Evolutionary conservation across 2,113 vertebrate genomes (phyloP), one percentile per base, ranked within the genome.

Genomic region (Menura novaehollandiae): DNA sequence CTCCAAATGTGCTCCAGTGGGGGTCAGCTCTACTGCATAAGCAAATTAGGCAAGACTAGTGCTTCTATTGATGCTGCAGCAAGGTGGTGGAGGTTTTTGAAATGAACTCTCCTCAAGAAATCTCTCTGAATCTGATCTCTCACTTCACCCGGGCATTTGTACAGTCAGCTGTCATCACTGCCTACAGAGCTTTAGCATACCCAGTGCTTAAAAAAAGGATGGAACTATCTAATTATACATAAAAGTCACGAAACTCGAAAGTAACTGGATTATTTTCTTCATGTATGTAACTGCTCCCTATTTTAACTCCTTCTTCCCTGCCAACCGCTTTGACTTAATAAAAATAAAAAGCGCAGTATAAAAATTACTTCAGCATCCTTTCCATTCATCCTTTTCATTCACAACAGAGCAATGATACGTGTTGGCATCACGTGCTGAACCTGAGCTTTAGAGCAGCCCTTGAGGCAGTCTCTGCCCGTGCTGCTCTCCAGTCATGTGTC

Each of bases 131-230:
- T 82, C 37, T 72, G 62, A 32, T 68, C n/a, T 80, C 74, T 76
- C 67, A 3, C 58, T 95, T 89, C 30, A 22, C 6, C 17, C 5
- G 69, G 82, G 32, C 19, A 6, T 26, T 13, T 53, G 30, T 46
- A n/a, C 28, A 75, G 60, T 72, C 68, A 85, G 60, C 88, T 91
- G 81, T 91, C 95, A 88, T 79, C 94, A 85, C 91, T 89, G 16
- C 85, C 94, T 69, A 89, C 81, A 9, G 37, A 79, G 21, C 23
- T 69, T 81, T 46, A 64, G 60, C 46, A 46, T 16, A 68, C 10
- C 23, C 73, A 60, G 52, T 13, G 22, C 63, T 69, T 64, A 7
- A 44, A 95, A 88, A 78, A 76, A 13, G 60, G 11, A 41, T 11
- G n/a, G n/a, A 72, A 22, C 27, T 41, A 16, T 15, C 69, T 68